Conservation (phyloP, 2,113 vertebrate genomes). For the Sylvietta virens region DNA sequence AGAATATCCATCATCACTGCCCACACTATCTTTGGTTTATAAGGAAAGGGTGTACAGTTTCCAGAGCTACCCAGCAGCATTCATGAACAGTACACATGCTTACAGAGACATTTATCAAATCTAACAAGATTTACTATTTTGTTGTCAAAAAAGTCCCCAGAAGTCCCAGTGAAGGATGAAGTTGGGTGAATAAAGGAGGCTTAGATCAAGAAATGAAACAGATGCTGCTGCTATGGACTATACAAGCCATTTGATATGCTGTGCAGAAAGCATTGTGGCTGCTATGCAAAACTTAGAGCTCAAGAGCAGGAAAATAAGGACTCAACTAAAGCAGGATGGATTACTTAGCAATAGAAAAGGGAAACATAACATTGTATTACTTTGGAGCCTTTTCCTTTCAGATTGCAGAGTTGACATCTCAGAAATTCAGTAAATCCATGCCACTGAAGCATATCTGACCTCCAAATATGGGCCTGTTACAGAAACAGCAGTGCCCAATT, state of each 20-base stretch:
- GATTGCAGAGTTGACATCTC: not conserved
- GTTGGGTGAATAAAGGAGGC: not conserved
- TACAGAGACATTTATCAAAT: not conserved
- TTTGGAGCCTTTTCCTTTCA: not conserved
- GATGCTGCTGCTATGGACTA: not conserved
- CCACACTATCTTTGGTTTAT: not conserved
- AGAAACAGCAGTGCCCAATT: not conserved
- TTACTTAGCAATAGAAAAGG: not conserved
- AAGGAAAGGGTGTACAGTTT: not conserved
- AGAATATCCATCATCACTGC: not conserved
- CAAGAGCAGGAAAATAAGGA: not conserved
- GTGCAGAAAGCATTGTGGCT: not conserved
- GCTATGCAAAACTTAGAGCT: not conserved
- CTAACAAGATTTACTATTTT: not conserved
- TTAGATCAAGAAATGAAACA: not conserved
- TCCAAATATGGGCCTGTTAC: not conserved
- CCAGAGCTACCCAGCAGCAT: not conserved
- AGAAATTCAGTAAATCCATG: conserved; percentile 5
- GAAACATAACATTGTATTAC: not conserved
- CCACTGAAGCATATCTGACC: not conserved
- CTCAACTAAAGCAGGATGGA: not conserved
- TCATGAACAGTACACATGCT: not conserved
- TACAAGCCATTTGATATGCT: not conserved
- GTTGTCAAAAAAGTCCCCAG: not conserved
- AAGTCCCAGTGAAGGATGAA: not conserved